Percentiles rank a stretch among this genome's conserved stretches.
Evolutionary conservation across 2,113 vertebrate genomes (phyloP).

Genomic region (Pongo pygmaeus): DNA sequence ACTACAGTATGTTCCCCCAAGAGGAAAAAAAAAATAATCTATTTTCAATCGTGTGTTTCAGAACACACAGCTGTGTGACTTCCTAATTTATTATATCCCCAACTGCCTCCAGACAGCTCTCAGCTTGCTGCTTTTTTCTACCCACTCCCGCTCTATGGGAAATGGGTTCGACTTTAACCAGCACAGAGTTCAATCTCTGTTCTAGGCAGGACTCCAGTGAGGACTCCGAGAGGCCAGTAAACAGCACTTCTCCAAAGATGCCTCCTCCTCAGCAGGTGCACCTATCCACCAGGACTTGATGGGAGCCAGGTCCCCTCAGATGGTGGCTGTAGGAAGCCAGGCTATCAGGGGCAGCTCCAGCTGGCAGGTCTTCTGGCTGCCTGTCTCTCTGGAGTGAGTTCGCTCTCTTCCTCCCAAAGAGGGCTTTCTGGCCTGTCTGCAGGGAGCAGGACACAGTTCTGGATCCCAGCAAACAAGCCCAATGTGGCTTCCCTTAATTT

Average conservation of each 20-base stretch:
- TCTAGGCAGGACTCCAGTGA: neutral
- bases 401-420: neutral
- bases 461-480: neutral
- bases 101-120: neutral
- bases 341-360: neutral
- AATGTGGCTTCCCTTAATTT: neutral
- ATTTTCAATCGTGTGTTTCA: conserved; percentile 28
- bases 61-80: conserved; percentile 50
- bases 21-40: conserved; percentile 39
- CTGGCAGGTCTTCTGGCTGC: too few relatives aligned
- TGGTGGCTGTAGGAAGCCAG: neutral
- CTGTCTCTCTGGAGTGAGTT: neutral
- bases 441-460: neutral
- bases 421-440: neutral
- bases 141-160: neutral
- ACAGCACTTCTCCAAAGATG: neutral
- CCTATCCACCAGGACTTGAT: neutral
- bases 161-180: neutral
- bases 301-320: neutral
- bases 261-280: neutral
- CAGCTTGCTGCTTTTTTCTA: neutral
- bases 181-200: neutral
- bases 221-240: neutral
- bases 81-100: conserved; percentile 46
- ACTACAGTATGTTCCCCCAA: conserved; percentile 40